Base-by-base conservation (phyloP, 2,888 invertebrate genomes). In the Anaspis maculata region DNA sequence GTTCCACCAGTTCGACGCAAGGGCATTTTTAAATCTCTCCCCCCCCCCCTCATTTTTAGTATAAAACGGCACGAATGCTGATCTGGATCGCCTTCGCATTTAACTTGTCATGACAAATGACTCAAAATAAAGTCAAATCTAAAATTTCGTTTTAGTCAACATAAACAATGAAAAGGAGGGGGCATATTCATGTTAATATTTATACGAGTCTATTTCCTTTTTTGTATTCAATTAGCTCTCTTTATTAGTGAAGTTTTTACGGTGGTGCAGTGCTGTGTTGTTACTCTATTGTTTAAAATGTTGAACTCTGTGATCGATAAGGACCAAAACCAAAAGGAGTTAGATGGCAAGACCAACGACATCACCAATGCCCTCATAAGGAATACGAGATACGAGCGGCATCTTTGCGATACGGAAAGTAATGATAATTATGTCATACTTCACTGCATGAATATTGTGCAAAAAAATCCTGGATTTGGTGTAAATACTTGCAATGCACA, bases 171-270 rank as follows among this genome's bases (percentile, higher is more conserved):
- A n/a, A n/a, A n/a, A n/a, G 25, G 38, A 25, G 35, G 39, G 39
- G 39, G 30, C 13, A 22, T 14, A 26, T 15, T 28, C 27, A 29
- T 27, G 32, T 30, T 39, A 39, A 39, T 35, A 5, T 19, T 35
- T 39, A 39, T 39, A 39, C 39, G 26, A 32, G 28, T 19, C 13
- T 29, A 24, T 15, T 28, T 16, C 25, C 25, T 27, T 11, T 38
- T 33, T 15, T 27, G 13, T 19, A 35, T 39, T 39, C 34, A 35
- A 34, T 13, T 28, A 25, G 24, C 24, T 15, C 10, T 13, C 19
- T 31, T 25, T 15, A 31, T 24, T 31, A 13, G 25, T 31, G 13
- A 30, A 37, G 6, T 25, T 35, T 28, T 28, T 25, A 14, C 24
- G 6, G 2, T n/a, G n/a, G 26, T 28, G 13, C 16, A 22, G 32